A percentile compares a stretch with the other conserved stretches of the same genome.
These are phyloP conservation scores for Reinhardtius hippoglossoides DNA, from an alignment of 2,113 vertebrate genomes.

Conservation along the genomic window DNA sequence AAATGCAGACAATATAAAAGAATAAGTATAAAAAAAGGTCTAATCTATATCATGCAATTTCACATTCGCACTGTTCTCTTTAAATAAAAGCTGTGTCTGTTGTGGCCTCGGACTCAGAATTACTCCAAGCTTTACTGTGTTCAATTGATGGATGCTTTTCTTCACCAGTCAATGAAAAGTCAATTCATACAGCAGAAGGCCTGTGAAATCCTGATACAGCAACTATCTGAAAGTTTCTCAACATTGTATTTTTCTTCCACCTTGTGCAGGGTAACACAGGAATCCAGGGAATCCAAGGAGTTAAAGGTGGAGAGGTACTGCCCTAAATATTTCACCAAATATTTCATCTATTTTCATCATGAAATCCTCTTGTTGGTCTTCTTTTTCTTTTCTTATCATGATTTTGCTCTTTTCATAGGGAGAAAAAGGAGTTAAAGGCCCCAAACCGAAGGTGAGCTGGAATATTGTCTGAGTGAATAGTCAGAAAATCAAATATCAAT, in stretches of 20 bases:
- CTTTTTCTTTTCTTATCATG: not conserved
- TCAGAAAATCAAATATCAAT: constrained; percentile 23
- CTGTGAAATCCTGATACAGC: not conserved
- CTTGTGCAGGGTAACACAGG: constrained; percentile 77
- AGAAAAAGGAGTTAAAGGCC: constrained; percentile 74
- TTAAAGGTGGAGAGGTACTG: constrained; percentile 76
- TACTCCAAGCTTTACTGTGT: not conserved
- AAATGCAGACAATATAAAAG: no score
- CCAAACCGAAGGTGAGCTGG: constrained; percentile 78
- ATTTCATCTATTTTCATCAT: not conserved
- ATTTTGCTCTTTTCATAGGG: constrained; percentile 55
- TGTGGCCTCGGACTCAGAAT: no score
- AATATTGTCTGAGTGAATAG: constrained; percentile 1
- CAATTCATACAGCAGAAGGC: no score
- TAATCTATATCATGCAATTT: no score
- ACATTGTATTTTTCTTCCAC: constrained; percentile 6
- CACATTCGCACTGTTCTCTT: no score
- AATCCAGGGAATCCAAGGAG: constrained; percentile 76
- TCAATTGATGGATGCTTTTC: not conserved
- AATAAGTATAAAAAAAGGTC: no score
- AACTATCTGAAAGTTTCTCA: constrained; percentile 7
- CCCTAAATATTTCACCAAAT: constrained; percentile 7
- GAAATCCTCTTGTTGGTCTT: not conserved
- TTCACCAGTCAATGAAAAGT: not conserved
- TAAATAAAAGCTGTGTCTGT: no score